Evolutionary conservation across 2,888 invertebrate species (phyloP).

Genomic region (Augochlorella aurata): DNA sequence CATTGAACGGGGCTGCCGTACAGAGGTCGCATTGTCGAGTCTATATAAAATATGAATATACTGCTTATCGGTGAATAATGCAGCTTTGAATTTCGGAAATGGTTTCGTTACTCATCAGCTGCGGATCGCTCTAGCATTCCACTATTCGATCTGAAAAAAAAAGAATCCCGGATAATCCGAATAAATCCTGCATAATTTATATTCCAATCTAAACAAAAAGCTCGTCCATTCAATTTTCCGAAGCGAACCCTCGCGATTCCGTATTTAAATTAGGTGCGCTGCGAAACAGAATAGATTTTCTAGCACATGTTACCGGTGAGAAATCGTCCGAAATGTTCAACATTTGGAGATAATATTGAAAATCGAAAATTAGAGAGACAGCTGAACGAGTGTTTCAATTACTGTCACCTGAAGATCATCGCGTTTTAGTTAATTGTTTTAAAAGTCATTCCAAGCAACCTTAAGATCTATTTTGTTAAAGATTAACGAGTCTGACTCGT

Average conservation of each 20-base stretch:
- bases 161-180: background rate
- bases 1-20: background rate
- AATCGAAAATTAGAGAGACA: background rate
- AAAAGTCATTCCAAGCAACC: no score
- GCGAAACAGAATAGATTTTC: background rate
- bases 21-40: constrained; percentile 4
- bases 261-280: background rate
- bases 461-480: no score
- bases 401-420: no score
- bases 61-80: constrained; percentile 6
- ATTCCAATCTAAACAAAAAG: background rate
- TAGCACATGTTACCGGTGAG: background rate
- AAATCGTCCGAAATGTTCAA: background rate
- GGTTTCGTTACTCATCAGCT: background rate
- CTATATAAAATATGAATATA: constrained; percentile 12
- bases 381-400: no score
- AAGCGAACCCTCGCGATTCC: background rate
- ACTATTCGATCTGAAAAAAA: background rate
- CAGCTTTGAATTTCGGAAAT: background rate
- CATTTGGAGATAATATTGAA: background rate
- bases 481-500: no score
- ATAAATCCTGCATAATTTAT: background rate
- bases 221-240: background rate
- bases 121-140: background rate
- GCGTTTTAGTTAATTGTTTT: no score